Evolutionary conservation across 2,113 vertebrate species (phyloP), one percentile per base, ranked within the genome.

Genomic region (Heloderma charlesbogerti): DNA sequence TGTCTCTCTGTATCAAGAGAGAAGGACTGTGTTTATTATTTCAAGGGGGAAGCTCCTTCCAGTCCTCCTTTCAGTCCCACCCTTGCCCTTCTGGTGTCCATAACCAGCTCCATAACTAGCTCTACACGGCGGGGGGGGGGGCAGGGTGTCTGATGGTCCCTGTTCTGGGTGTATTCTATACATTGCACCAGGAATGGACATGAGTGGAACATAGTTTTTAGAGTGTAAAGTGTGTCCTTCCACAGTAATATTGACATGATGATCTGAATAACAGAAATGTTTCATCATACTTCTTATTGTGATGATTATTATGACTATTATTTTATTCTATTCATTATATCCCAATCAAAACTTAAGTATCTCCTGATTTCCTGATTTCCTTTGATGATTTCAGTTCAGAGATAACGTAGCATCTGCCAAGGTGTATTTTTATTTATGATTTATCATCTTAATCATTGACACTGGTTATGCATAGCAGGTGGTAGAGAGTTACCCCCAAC

Each of bases 401-500:
- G 27, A 83, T 72, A 57, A 20, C 48, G 71, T 29, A 57, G 48
- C 34, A 83, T 83, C n/a, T 57, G 37, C 15, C 78, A 74, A n/a
- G 67, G 27, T 54, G 12, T 40, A 69, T 18, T 72, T 40, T 89
- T 83, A 72, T 89, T 57, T 72, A 31, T 82, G 29, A 51, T 48
- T 88, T 80, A 81, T 51, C 12, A 69, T 57, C 88, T 57, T 7
- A 83, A 57, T 89, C 27, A 77, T 20, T 87, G 74, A 8, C 37
- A 57, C n/a, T 13, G 10, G 15, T 82, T 83, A 60, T 15, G 18
- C 81, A 83, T 25, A 34, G 51, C 48, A 83, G 92, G 84, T 54
- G 80, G 75, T 13, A 31, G 57, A 2, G 43, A 8, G 29, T 86
- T 94, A 94, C 90, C 69, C 80, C 91, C 92, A 85, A 91, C 81